Conservation (phyloP, 2,797 vertebrate species). For the Pteropus rufus region DNA sequence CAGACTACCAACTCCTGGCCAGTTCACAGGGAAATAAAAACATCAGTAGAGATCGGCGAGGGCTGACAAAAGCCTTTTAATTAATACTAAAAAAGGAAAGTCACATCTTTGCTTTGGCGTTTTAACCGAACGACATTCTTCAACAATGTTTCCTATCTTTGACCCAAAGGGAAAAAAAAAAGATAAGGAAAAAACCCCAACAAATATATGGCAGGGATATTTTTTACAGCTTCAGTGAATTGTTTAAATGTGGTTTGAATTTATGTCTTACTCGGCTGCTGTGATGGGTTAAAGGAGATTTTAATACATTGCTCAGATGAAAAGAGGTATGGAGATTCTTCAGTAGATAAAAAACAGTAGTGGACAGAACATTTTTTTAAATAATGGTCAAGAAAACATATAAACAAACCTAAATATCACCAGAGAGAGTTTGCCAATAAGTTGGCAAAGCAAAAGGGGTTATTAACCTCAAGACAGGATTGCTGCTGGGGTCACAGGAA, state of each 20-base stretch:
- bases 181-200: background rate
- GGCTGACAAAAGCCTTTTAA: background rate
- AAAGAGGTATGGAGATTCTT: background rate
- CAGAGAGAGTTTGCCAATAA: background rate
- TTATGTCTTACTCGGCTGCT: background rate
- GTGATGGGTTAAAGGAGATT: background rate
- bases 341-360: background rate
- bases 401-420: constrained; percentile 9
- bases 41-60: background rate
- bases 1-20: background rate
- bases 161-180: background rate
- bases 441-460: background rate
- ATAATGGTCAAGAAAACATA: constrained; percentile 7
- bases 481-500: background rate
- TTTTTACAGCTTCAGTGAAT: background rate
- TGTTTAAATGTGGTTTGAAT: background rate
- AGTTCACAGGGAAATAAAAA: accelerated
- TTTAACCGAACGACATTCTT: background rate
- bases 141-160: background rate
- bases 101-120: background rate
- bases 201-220: background rate
- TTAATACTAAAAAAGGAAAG: background rate
- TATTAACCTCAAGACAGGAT: constrained; percentile 33
- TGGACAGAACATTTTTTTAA: background rate
- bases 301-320: background rate